These are phyloP conservation scores for Hemaris fuciformis DNA, from an alignment of 2,888 invertebrate genomes.

Conservation along the genomic window DNA sequence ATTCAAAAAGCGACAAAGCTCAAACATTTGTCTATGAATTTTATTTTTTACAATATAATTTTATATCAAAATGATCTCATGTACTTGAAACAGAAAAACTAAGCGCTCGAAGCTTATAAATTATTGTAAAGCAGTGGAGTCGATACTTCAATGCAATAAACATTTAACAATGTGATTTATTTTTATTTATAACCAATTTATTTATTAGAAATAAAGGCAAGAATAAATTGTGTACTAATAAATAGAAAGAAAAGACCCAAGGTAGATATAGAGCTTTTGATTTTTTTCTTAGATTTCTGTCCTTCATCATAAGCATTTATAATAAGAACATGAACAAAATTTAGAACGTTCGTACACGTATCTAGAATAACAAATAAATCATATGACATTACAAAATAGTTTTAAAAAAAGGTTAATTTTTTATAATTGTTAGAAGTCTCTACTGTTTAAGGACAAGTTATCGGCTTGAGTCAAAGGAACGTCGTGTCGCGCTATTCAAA, in stretches of 20 bases:
- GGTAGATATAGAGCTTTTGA: neutral
- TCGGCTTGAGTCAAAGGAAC: constrained; percentile 70
- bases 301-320: too few relatives aligned
- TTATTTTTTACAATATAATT: constrained; percentile 33
- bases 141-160: neutral
- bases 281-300: too few relatives aligned
- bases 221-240: neutral
- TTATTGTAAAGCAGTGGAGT: constrained; percentile 29
- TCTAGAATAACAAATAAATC: neutral
- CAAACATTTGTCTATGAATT: constrained; percentile 30
- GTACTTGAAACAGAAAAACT: constrained; percentile 30
- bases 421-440: constrained; percentile 28
- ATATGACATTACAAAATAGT: neutral
- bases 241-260: neutral
- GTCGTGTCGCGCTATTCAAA: constrained; percentile 73
- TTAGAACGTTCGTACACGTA: neutral
- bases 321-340: too few relatives aligned
- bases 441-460: constrained; percentile 40
- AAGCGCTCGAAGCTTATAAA: constrained; percentile 30
- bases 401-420: neutral
- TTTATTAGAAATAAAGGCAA: neutral
- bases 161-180: neutral
- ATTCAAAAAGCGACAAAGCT: constrained; percentile 15
- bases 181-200: neutral
- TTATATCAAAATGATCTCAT: constrained; percentile 29